Evolutionary conservation across 2,797 vertebrate genomes (phyloP).

Genomic region (Poeciliopsis presidionis): DNA sequence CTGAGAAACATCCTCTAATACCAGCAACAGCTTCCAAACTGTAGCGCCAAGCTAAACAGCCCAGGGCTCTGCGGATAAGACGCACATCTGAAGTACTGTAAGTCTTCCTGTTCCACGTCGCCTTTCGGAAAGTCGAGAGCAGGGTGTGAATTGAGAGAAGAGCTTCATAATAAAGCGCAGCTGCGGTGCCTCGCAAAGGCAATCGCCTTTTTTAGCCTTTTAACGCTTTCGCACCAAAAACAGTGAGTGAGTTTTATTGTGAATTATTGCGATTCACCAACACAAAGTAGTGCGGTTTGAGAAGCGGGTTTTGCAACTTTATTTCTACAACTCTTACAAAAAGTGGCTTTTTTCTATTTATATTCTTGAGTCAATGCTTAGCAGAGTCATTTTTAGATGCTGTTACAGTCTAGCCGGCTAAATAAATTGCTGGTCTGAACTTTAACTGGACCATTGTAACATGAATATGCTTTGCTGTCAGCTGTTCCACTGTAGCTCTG

Average conservation of each 20-base stretch:
- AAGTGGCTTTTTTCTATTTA: background rate
- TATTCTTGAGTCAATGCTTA: background rate
- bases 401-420: background rate
- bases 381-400: background rate
- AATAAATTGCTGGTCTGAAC: background rate
- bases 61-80: background rate
- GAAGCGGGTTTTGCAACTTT: background rate
- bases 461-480: background rate
- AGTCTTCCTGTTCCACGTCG: background rate
- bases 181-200: background rate
- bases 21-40: constrained; percentile 1
- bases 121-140: background rate
- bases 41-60: constrained; percentile 1
- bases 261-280: background rate
- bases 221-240: background rate
- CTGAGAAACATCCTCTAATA: constrained; percentile 6
- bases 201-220: background rate
- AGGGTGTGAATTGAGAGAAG: background rate
- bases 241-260: background rate
- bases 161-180: background rate
- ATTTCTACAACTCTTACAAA: background rate
- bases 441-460: background rate
- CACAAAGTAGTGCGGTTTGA: background rate
- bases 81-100: background rate
- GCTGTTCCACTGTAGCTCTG: background rate